Evolutionary conservation across 2,113 vertebrate genomes (phyloP), one percentile per base, ranked within the genome.

Genomic region (Acanthochromis polyacanthus): DNA sequence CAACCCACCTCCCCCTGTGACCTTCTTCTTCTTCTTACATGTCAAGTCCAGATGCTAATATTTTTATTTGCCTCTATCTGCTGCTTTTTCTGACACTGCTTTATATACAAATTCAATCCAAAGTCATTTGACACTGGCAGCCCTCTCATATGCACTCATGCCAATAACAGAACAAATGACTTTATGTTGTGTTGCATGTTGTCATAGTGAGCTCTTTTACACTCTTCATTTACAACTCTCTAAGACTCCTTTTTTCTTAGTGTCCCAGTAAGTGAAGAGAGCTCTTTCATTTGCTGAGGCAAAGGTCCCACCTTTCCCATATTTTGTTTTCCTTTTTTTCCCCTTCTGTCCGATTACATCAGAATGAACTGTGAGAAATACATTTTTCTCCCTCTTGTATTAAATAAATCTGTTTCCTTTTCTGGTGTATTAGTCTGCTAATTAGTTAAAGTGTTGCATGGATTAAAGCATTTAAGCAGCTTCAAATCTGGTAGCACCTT

Each of bases 171-270:
- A 84, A 87, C 80, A 86, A 86, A 88, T 84, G 64, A 83, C 80
- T 84, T 77, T 67, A 85, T 88, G 89, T 88, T 89, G 78, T 88
- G 76, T 78, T 89, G 66, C 61, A 68, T 77, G 90, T 89, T 92
- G 88, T 90, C 87, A 88, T 86, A 85, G 87, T 75, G 79, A 90
- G 57, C 36, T 65, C 81, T 82, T 76, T 76, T 75, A 40, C 70
- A 38, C 66, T 72, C 36, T 67, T 88, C 80, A 86, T 85, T 91
- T 85, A 80, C 78, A 85, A 78, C 58, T 75, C 62, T 73, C 77
- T 70, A 22, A 53, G 45, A 55, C 28, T 74, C 53, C 65, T 65
- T 82, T 82, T 87, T 58, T 63, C 38, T 36, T 1, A 12, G 57
- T 74, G 38, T 73, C 25, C 62, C 61, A 78, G 48, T 65, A 36